These are phyloP conservation scores for Drosophila kikkawai DNA, from an alignment of 1,140 invertebrate genomes.

Conservation along the genomic window DNA sequence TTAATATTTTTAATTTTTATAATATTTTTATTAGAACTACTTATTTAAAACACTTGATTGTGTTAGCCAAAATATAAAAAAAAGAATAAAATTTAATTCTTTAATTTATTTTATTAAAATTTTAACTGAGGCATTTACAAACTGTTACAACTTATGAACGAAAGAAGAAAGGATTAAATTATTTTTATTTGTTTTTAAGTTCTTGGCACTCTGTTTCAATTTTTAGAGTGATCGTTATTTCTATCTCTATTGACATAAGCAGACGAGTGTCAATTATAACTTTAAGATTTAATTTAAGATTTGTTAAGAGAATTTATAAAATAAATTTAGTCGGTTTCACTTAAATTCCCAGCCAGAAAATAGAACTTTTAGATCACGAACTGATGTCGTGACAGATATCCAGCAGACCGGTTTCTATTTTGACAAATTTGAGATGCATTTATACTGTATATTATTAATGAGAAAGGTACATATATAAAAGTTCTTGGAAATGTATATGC, in stretches of 20 bases:
- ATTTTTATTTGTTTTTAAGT: no score
- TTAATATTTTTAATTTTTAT: no score
- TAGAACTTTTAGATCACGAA: conserved; percentile 11
- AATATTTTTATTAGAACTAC: no score
- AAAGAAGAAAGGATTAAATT: no score
- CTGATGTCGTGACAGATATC: neutral
- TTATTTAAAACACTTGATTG: no score
- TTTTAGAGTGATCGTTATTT: neutral
- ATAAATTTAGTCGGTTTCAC: neutral
- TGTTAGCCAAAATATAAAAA: no score
- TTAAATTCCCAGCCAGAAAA: neutral
- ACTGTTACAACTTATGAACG: no score
- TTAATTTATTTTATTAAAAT: no score
- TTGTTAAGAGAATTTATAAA: neutral
- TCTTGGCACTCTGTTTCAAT: no score
- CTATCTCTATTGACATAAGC: neutral
- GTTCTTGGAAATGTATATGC: neutral
- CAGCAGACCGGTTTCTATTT: neutral
- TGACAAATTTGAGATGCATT: neutral
- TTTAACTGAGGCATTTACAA: no score
- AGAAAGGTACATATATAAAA: neutral
- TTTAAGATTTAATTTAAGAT: no score
- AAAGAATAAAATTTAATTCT: no score
- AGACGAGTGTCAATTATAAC: neutral
- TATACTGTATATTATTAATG: neutral